A percentile compares a stretch with the other conserved stretches of the same genome.
Evolutionary conservation across 2,888 invertebrate species (phyloP).

Genomic region (Shargacucullia verbasci): DNA sequence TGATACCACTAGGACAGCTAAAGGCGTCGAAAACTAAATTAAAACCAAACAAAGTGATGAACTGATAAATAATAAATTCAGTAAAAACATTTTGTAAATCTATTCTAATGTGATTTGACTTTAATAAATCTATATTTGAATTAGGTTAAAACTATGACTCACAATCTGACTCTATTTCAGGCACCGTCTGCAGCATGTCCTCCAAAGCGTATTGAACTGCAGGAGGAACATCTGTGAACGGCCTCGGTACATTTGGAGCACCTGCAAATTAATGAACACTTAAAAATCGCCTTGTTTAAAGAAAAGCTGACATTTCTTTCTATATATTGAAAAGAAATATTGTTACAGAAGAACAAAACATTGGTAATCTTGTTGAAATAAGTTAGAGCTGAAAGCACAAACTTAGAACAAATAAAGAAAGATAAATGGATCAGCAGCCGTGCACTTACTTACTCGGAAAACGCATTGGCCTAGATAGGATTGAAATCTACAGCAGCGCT

Average conservation of each 20-base stretch:
- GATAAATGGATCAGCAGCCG: no score
- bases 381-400: neutral
- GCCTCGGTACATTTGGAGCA: conserved; percentile 69
- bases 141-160: conserved; percentile 52
- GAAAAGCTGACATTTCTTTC: neutral
- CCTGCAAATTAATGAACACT: conserved; percentile 58
- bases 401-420: no score
- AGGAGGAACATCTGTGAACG: conserved; percentile 63
- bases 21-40: no score
- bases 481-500: no score
- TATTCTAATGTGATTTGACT: no score
- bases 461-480: no score
- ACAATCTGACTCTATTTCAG: conserved; percentile 80
- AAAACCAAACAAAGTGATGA: no score
- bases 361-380: neutral
- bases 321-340: neutral
- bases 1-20: no score
- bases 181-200: conserved; percentile 75
- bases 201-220: conserved; percentile 78
- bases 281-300: neutral
- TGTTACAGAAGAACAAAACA: neutral
- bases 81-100: no score
- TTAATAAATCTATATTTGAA: no score
- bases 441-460: no score
- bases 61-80: no score